A percentile compares a stretch with the other conserved stretches of the same genome.
Conservation (phyloP, 2,113 vertebrate genomes). For the human region DNA sequence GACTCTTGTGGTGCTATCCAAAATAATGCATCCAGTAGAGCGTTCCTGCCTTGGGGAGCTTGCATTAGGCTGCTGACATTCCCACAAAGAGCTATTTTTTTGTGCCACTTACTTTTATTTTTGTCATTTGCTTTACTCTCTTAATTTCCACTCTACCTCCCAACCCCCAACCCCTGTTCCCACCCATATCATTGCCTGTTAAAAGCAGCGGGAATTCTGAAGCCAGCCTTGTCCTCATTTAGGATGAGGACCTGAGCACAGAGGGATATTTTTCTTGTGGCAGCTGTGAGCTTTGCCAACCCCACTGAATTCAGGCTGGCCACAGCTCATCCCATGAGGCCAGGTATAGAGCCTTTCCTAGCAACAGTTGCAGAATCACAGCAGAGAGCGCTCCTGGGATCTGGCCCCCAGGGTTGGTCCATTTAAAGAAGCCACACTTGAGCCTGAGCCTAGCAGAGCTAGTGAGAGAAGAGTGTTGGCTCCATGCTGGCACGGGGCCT, state of each 20-base stretch:
- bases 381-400: not conserved
- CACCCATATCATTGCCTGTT: not conserved
- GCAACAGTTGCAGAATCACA: not conserved
- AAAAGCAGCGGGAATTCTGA: not conserved
- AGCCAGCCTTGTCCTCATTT: conserved; percentile 30
- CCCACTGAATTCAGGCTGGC: not conserved
- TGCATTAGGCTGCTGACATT: not conserved
- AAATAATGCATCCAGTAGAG: not conserved
- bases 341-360: conserved; percentile 6
- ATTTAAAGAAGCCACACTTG: conserved; percentile 48
- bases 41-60: not conserved
- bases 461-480: not conserved
- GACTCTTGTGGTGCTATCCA: not conserved
- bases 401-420: not conserved
- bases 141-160: not conserved
- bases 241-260: not conserved
- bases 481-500: not conserved
- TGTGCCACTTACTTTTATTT: conserved; percentile 2
- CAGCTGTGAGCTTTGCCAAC: not conserved
- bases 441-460: not conserved
- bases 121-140: not conserved
- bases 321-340: not conserved
- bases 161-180: not conserved
- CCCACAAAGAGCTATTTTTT: not conserved
- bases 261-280: not conserved